phyloP scores from a whole-genome alignment of 2,113 vertebrate species.

The Grallaria varia region DNA sequence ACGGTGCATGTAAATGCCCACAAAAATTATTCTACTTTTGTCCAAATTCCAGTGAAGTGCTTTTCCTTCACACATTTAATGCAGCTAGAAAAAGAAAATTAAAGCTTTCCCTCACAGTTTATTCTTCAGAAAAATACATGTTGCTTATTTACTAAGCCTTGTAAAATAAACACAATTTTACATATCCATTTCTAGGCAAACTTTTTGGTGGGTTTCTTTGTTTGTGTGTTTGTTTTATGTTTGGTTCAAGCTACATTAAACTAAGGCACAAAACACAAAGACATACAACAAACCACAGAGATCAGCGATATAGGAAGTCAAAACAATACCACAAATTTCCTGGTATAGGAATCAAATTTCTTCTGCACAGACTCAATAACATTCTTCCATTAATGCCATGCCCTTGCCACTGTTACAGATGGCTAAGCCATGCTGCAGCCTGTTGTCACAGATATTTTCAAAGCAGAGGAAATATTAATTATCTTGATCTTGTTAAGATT shows the following conservation, averaged over 20 bases:
- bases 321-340: neutral
- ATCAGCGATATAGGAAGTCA: neutral
- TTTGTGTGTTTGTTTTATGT: neutral
- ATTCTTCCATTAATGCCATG: neutral
- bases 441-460: neutral
- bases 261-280: neutral
- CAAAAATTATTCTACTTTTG: neutral
- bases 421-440: neutral
- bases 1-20: accelerated
- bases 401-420: neutral
- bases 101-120: neutral
- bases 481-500: neutral
- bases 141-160: neutral
- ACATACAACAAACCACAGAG: neutral
- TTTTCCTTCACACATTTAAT: neutral
- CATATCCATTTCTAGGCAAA: neutral
- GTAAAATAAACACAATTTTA: neutral
- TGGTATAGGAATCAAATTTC: neutral
- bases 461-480: neutral
- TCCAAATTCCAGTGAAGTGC: neutral
- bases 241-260: neutral
- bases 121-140: neutral
- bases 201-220: neutral
- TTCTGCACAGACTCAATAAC: neutral
- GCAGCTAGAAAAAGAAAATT: neutral